These are phyloP conservation scores for Zaprionus lachaisei DNA, from an alignment of 1,140 invertebrate species.

Conservation along the genomic window DNA sequence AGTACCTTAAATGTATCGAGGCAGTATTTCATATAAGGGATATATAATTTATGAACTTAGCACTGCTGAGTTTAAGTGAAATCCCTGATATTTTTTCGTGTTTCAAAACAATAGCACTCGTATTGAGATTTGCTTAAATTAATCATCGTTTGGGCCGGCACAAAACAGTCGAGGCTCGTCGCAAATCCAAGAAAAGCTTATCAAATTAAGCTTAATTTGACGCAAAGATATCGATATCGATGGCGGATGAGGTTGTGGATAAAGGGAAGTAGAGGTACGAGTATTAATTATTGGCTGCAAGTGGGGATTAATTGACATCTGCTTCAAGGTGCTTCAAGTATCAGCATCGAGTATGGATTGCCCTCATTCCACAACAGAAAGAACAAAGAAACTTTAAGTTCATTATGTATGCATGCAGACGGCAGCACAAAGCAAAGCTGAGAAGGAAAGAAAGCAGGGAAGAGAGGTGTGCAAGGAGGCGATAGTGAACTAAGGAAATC, in stretches of 20 bases:
- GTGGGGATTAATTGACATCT: constrained; percentile 39
- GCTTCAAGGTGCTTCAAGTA: constrained; percentile 11
- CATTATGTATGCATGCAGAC: constrained; percentile 22
- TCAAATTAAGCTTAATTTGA: constrained; percentile 21
- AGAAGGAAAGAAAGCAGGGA: background rate
- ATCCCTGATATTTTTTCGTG: background rate
- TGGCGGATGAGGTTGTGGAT: background rate
- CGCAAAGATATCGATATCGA: constrained; percentile 2
- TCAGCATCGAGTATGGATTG: constrained; percentile 22
- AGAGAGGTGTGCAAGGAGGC: background rate
- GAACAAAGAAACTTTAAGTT: constrained; percentile 46
- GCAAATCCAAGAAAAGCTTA: constrained; percentile 6
- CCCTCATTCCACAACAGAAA: constrained; percentile 12
- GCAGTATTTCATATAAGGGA: background rate
- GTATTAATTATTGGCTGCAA: constrained; percentile 21
- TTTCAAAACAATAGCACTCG: background rate
- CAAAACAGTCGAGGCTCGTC: background rate
- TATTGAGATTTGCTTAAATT: background rate
- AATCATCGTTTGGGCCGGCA: background rate
- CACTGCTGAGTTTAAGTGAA: background rate
- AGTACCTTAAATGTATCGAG: background rate
- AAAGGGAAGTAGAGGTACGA: background rate
- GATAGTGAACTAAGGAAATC: constrained; percentile 61
- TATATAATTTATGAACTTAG: background rate
- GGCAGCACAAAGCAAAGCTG: constrained; percentile 4